Evolutionary conservation across 2,888 invertebrate species (phyloP).

Genomic region (Rotaria socialis): DNA sequence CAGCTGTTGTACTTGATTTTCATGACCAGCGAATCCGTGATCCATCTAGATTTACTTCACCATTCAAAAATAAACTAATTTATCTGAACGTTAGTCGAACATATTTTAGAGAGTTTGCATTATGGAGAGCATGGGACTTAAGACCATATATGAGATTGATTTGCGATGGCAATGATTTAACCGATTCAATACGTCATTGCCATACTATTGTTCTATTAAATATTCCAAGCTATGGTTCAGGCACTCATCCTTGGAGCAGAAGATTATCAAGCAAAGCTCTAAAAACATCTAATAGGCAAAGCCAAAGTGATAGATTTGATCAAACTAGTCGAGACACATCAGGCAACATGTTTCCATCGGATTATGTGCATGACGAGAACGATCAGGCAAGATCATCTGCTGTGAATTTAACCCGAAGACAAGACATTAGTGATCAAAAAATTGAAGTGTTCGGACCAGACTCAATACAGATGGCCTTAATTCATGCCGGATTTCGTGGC

Average conservation of each 20-base stretch:
- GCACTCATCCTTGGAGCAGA: background rate
- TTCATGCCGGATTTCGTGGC: slow-evolving; percentile 1
- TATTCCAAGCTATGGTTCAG: background rate
- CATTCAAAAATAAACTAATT: background rate
- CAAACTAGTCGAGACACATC: no score
- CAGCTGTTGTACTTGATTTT: slow-evolving; percentile 20
- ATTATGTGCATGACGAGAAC: no score
- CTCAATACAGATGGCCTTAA: slow-evolving; percentile 9
- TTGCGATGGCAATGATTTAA: background rate
- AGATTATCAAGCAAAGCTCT: no score
- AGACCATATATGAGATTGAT: background rate
- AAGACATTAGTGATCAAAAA: background rate
- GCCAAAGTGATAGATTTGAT: background rate
- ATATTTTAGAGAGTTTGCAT: background rate
- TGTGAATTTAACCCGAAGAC: background rate
- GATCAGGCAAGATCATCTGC: no score
- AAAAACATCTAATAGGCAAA: background rate
- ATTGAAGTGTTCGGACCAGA: background rate
- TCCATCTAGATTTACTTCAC: background rate
- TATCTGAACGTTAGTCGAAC: background rate
- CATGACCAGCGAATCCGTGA: background rate
- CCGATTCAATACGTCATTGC: background rate
- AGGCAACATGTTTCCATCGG: no score
- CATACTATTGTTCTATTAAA: background rate
- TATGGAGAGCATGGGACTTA: background rate